Evolutionary conservation across 2,113 vertebrate species (phyloP), one percentile per base, ranked within the genome.

Genomic region (Motacilla alba): DNA sequence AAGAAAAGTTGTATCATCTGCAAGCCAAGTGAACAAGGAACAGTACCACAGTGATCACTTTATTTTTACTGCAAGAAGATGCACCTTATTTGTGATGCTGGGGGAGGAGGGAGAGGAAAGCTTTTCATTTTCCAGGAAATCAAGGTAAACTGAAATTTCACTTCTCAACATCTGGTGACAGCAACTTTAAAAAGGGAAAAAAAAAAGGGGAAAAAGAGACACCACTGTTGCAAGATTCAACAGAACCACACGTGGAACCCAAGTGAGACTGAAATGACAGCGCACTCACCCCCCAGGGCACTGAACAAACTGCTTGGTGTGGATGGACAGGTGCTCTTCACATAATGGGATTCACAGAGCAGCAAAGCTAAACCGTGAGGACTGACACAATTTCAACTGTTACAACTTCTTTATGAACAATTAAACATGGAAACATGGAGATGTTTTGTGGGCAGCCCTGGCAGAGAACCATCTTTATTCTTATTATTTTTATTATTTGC

Each of bases 21-120:
- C 93, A 95, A 95, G 83, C 67, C 59, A 93, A 87, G 69, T 76
- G 94, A 93, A 72, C 37, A 31, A 33, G 39, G 81, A 93, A 80
- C 44, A 67, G 30, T 85, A 86, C 87, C 62, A 46, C 69, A 93
- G 86, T 55, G 87, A 67, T 93, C 31, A 5, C 35, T 79, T 77
- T 77, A 62, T 75, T 93, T 64, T 60, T 63, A 83, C 86, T 52
- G 55, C 79, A 96, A 55, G 31, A 69, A 95, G 82, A 94, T 89
- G 69, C 91, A 85, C 37, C 90, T 83, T 53, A 37, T 43, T 78
- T 93, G 56, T 89, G 75, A 90, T 1, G 43, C 70, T 41, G 50
- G 39, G 67, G 49, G 79, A 69, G 23, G 59, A 91, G 53, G 86
- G 90, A 96, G 41, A 83, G 89, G 58, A 84, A 95, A 94, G 55